A percentile compares a stretch with the other conserved stretches of the same genome.
These are phyloP conservation scores for Chloroceryle aenea DNA, from an alignment of 2,113 vertebrate species.

Conservation along the genomic window DNA sequence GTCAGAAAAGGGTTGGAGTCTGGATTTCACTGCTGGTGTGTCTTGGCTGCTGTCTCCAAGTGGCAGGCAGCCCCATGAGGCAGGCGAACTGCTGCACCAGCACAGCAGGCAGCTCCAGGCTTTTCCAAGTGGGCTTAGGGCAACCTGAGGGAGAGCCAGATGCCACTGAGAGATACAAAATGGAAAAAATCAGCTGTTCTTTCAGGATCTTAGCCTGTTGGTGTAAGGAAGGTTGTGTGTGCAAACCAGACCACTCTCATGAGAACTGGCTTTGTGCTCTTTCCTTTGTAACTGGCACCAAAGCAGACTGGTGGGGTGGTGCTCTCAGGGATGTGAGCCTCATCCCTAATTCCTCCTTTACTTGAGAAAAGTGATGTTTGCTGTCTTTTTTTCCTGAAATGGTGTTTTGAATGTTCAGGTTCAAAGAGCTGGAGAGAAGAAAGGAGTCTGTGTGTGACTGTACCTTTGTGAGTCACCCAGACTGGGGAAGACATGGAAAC, in stretches of 20 bases:
- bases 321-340: background rate
- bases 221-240: background rate
- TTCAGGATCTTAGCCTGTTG: background rate
- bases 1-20: background rate
- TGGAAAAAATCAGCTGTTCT: background rate
- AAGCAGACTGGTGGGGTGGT: background rate
- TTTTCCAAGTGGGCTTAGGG: background rate
- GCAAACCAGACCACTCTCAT: rapidly evolving
- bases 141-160: background rate
- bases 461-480: background rate
- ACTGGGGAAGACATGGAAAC: rapidly evolving
- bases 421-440: background rate
- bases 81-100: background rate
- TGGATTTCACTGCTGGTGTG: background rate
- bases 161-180: background rate
- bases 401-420: background rate
- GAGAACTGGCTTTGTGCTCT: rapidly evolving
- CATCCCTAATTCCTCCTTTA: background rate
- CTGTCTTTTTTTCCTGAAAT: background rate
- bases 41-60: rapidly evolving
- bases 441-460: background rate
- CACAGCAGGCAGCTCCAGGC: rapidly evolving
- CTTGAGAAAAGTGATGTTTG: background rate
- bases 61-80: background rate
- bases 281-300: rapidly evolving